Evolutionary conservation across 2,888 invertebrate genomes (phyloP), one percentile per base, ranked within the genome.

Genomic region (Meandrusa payeni): DNA sequence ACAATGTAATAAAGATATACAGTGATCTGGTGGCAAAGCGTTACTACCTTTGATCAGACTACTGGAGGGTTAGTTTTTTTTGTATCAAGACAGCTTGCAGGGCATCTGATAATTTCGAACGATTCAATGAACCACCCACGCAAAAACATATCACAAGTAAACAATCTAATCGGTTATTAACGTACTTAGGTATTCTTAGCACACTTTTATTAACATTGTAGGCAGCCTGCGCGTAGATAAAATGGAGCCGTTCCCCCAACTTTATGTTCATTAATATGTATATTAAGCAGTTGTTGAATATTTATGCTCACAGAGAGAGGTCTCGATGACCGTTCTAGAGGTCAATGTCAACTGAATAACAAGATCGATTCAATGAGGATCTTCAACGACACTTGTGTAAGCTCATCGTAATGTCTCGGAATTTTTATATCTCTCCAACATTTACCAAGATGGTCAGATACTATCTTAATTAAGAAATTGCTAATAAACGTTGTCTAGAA

Each of bases 291-390:
- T 64, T 69, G 48, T 68, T 77, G 75, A 79, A 79, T 78, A 79
- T 76, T 70, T 69, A 76, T 76, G 56, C 47, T 52, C 63, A 54
- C 59, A 53, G 65, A 76, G 74, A 73, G 76, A 76, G 69, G 71
- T 73, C 73, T 73, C 69, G 56, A 41, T 68, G 69, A 67, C 69
- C 70, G 72, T 60, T 64, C 63, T 65, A 69, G 78, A 71, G 82
- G 81, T 82, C 82, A 83, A 80, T 82, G 81, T 80, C 80, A 73
- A 67, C 55, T 55, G 61, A 66, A 68, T 61, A 62, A 63, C 50
- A 55, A 62, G 61, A 56, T 73, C 70, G 70, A 22, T 59, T 29
- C 51, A 61, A 26, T 44, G 5, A 61, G 70, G 71, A 43, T 70
- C 59, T 57, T 57, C 46, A 49, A 50, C 29, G 29, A 36, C 11